phyloP scores from a whole-genome alignment of 2,888 invertebrate species.

The Aspidiotus destructor region DNA sequence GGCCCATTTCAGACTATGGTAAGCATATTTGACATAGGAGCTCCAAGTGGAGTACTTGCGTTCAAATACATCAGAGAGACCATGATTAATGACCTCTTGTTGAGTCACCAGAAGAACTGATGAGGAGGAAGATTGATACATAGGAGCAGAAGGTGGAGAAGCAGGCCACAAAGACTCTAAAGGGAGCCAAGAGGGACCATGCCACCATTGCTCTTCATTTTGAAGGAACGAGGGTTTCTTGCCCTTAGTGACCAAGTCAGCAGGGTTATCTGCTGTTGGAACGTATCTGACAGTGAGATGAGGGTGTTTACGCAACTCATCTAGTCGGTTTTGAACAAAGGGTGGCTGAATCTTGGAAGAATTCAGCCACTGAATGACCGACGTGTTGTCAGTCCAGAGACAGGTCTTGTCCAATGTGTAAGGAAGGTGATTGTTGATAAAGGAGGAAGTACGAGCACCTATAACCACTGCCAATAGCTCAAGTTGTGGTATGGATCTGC shows the following conservation, averaged over 20 bases:
- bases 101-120: background rate
- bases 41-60: too few species aligned
- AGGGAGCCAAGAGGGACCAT: constrained; percentile 5
- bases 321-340: background rate
- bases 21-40: too few species aligned
- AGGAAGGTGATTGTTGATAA: background rate
- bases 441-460: background rate
- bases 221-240: background rate
- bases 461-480: background rate
- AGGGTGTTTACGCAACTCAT: background rate
- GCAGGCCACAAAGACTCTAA: background rate
- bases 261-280: background rate
- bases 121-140: background rate
- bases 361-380: constrained; percentile 5
- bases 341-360: background rate
- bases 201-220: constrained; percentile 6
- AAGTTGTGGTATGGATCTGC: background rate
- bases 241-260: constrained; percentile 3
- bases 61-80: too few species aligned
- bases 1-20: background rate
- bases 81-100: background rate
- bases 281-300: background rate
- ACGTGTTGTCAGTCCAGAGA: constrained; percentile 7
- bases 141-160: background rate
- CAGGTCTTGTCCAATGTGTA: background rate